phyloP scores from a whole-genome alignment of 2,888 invertebrate species.

The Drosophila suboccidentalis region DNA sequence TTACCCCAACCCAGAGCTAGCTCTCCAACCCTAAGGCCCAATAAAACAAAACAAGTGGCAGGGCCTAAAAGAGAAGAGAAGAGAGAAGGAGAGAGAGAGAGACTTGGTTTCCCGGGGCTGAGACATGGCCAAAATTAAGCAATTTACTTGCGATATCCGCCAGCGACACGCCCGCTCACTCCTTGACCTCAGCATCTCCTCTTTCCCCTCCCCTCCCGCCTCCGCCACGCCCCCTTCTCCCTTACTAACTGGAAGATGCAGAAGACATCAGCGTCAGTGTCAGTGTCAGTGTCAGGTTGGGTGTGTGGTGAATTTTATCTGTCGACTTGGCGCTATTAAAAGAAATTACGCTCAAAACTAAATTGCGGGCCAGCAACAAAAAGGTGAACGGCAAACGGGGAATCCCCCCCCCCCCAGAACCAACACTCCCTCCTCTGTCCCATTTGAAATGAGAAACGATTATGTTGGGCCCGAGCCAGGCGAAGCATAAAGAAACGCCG shows the following conservation, averaged over 20 bases:
- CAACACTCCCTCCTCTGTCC: slow-evolving; percentile 29
- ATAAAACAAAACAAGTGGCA: slow-evolving; percentile 74
- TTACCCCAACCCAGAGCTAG: background rate
- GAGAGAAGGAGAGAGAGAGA: background rate
- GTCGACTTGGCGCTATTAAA: slow-evolving; percentile 83
- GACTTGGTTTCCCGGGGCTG: slow-evolving; percentile 24
- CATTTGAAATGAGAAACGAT: slow-evolving; percentile 85
- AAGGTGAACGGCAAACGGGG: slow-evolving; percentile 54
- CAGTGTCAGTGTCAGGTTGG: slow-evolving; percentile 35
- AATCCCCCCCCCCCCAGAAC: background rate
- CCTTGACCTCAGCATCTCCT: slow-evolving; percentile 53
- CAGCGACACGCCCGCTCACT: slow-evolving; percentile 50
- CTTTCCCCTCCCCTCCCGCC: too few species aligned
- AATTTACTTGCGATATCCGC: slow-evolving; percentile 81
- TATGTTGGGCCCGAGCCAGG: slow-evolving; percentile 80
- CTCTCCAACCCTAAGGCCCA: slow-evolving; percentile 54
- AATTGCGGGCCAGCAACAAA: slow-evolving; percentile 80
- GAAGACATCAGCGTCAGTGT: slow-evolving; percentile 43
- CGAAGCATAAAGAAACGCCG: slow-evolving; percentile 72
- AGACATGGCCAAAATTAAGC: slow-evolving; percentile 78
- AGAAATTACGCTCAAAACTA: slow-evolving; percentile 85
- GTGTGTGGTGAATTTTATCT: slow-evolving; percentile 75
- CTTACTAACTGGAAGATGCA: slow-evolving; percentile 40
- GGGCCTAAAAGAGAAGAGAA: slow-evolving; percentile 36
- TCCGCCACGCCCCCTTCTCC: background rate